Evolutionary conservation across 2,797 vertebrate genomes (phyloP).

Genomic region (Propithecus deckenii): DNA sequence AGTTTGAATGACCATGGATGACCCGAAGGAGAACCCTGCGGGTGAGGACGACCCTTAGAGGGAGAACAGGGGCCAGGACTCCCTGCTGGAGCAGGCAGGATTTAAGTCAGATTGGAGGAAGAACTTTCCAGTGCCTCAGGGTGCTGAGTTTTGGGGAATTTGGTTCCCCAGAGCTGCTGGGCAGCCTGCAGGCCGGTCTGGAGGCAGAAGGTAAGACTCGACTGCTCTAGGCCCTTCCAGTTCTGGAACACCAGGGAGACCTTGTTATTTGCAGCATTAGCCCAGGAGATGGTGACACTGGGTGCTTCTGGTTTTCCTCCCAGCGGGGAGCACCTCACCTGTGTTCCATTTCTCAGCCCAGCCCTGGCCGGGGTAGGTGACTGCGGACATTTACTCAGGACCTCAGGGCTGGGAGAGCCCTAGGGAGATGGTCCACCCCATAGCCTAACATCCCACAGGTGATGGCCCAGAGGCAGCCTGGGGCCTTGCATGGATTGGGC

Average conservation of each 20-base stretch:
- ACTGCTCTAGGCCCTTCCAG: neutral
- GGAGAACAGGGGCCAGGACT: neutral
- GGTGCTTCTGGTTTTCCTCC: neutral
- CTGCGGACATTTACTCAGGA: neutral
- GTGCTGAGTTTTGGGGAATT: neutral
- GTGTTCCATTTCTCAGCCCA: fast-evolving
- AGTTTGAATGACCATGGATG: conserved; percentile 35
- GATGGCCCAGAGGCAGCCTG: neutral
- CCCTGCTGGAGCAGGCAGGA: neutral
- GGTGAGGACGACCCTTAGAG: neutral
- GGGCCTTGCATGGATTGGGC: neutral
- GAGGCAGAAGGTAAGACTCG: neutral
- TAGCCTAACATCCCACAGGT: neutral
- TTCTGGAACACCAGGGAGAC: neutral
- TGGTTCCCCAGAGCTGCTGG: neutral
- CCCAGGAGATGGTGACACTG: neutral
- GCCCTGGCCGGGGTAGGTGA: neutral
- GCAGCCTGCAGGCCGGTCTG: neutral
- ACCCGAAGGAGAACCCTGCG: neutral
- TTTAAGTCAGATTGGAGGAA: neutral
- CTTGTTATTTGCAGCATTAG: neutral
- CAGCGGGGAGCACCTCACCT: neutral
- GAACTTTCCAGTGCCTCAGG: neutral
- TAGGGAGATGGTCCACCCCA: neutral
- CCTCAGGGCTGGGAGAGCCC: neutral